Evolutionary conservation across 2,797 vertebrate species (phyloP).

Genomic region (Babyrousa celebensis): DNA sequence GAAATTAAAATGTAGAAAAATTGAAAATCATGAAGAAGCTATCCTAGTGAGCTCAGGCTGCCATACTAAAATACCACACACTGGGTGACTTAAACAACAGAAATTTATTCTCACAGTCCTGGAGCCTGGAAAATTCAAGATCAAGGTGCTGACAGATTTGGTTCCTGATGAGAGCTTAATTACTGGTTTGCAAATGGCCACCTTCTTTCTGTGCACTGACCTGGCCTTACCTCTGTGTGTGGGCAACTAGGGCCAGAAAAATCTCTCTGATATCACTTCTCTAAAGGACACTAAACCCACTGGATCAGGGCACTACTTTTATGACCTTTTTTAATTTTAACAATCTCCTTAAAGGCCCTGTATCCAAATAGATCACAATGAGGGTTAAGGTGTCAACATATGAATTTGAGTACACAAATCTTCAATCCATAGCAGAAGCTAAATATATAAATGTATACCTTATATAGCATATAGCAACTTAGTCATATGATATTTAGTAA

Average conservation of each 20-base stretch:
- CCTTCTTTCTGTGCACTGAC: too few relatives aligned
- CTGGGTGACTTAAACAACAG: not conserved
- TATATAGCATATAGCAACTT: not conserved
- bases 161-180: not conserved
- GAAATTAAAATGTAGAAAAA: constrained; percentile 15
- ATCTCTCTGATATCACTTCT: not conserved
- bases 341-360: not conserved
- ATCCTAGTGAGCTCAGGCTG: not conserved
- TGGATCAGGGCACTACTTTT: not conserved
- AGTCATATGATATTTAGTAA: too few relatives aligned
- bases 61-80: not conserved
- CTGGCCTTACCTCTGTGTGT: not conserved
- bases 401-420: not conserved
- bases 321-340: not conserved
- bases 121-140: not conserved
- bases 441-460: not conserved
- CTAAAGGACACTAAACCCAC: not conserved
- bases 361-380: not conserved
- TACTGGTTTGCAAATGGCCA: not conserved
- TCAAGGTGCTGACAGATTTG: not conserved
- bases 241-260: not conserved
- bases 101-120: not conserved
- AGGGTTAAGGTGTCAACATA: not conserved
- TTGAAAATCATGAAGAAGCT: not conserved
- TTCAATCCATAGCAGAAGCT: not conserved